Evolutionary conservation across 1,140 invertebrate species (phyloP), one percentile per base, ranked within the genome.

Genomic region (Goniozus legneri): DNA sequence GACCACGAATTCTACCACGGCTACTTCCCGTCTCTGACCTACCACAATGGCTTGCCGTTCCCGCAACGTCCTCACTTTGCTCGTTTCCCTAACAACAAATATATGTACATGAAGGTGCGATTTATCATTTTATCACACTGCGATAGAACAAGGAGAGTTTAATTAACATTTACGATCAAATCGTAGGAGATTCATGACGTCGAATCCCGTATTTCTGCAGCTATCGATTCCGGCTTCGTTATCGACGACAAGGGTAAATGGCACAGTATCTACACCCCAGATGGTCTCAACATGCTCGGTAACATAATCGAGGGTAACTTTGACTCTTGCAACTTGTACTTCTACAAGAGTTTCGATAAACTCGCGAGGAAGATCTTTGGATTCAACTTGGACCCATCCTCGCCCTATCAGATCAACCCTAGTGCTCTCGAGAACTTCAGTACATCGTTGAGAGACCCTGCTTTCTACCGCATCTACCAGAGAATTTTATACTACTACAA

Each of bases 381-480:
- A n/a, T 73, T 56, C 49, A 65, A 71, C 36, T 50, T 75, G 30
- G 75, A 81, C 19, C 77, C 79, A 18, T 45, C 61, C 12, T 80
- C 79, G 58, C 71, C 64, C 8, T 59, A 70, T 18, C 73, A 79
- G 19, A 49, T 77, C 15, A 44, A 74, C 15, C 80, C 82, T 2
- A 75, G 73, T 14, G 76, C 72, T 24, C 64, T 84, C 8, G 79
- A 82, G 61, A 75, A 76, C 37, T 81, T 76, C 63, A 70, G 74
- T 43, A 82, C 83, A 10, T 77, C 80, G 1, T 59, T 84, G 42
- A 80, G 84, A 38, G 85, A 87, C 60, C 84, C 85, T 12, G 77
- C 80, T 3, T 85, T 85, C 77, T 87, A 81, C 58, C 76, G 81
- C 31, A 61, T 86, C 1, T 82, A 81, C 65, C 80, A 81, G 57